These are phyloP conservation scores for Toxonevra muliebris DNA, from an alignment of 2,888 invertebrate genomes.

Conservation along the genomic window DNA sequence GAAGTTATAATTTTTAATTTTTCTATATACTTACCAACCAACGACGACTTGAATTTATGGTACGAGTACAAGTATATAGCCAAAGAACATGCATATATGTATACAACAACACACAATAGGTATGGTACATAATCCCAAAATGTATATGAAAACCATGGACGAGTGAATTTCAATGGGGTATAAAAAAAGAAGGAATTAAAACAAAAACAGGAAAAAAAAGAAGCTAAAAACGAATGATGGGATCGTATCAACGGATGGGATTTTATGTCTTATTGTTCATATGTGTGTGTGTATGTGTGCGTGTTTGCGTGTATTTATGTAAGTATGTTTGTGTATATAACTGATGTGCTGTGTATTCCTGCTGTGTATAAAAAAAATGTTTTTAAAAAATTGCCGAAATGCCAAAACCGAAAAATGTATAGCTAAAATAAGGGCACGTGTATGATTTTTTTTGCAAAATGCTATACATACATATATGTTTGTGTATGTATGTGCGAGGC, in stretches of 20 bases:
- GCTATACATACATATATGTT: slow-evolving; percentile 16
- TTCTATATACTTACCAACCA: not conserved
- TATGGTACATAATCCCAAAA: slow-evolving; percentile 30
- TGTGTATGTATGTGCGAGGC: slow-evolving; percentile 6
- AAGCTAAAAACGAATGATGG: slow-evolving; percentile 38
- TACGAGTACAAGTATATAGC: slow-evolving; percentile 21
- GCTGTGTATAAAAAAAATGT: slow-evolving; percentile 26
- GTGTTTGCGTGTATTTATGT: not conserved
- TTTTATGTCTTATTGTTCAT: slow-evolving; percentile 17
- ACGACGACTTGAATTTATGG: not conserved
- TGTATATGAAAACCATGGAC: slow-evolving; percentile 37
- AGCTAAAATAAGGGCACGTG: slow-evolving; percentile 57
- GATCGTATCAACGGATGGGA: slow-evolving; percentile 26
- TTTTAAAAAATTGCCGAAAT: slow-evolving; percentile 16
- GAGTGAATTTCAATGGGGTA: slow-evolving; percentile 39
- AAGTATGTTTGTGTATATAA: slow-evolving; percentile 3
- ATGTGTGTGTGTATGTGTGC: slow-evolving; percentile 13
- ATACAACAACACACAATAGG: slow-evolving; percentile 18
- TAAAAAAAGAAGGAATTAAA: slow-evolving; percentile 29
- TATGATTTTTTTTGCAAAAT: slow-evolving; percentile 41
- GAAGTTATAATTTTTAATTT: slow-evolving; percentile 16
- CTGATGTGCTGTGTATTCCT: slow-evolving; percentile 20
- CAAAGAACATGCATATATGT: slow-evolving; percentile 33
- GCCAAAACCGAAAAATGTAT: slow-evolving; percentile 9
- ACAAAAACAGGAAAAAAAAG: slow-evolving; percentile 35